Base-by-base conservation (phyloP, 2,797 vertebrate genomes). In the Carcharodon carcharias region DNA sequence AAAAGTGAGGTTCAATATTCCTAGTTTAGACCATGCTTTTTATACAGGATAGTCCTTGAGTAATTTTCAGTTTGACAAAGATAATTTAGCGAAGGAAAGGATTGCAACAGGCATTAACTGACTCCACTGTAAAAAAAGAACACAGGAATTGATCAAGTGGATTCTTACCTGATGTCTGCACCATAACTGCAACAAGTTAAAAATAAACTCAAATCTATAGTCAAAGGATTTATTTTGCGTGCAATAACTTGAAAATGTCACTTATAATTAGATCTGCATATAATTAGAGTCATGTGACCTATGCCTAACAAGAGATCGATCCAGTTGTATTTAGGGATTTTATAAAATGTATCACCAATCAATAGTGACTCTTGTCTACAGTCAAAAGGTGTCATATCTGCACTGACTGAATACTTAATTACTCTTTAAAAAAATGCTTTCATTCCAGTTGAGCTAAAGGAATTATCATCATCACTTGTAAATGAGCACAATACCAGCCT, bases 401-500 rank as follows among this genome's bases (percentile, higher is more conserved):
- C 91, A 45, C 18, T 23, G n/a, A 61, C 91, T 40, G 63, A 93
- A 67, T 93, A 93, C 61, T 93, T 93, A 67, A 67, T 93, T 93
- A 40, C 63, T 26, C 61, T 67, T 67, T 67, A 8, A 16, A 65
- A 45, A 28, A 93, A 11, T 67, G n/a, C 91, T 4, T 93, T 65
- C n/a, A 93, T 65, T 67, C 61, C n/a, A 23, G 63, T n/a, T n/a
- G 91, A 65, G 16, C 63, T 23, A 26, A 21, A 45, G n/a, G 91
- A 61, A 61, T 5, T 58, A 14, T 4, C 28, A n/a, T 61, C 63
- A 40, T n/a, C 61, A 26, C 61, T 40, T 93, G n/a, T 67, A 93
- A 93, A 67, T 93, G n/a, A 26, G n/a, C 26, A 45, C 18, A 45
- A 23, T 67, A 23, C 1, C 23, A 93, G 11, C 2, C 88, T 35